These are phyloP conservation scores for Oryzias dopingdopingensis DNA, from an alignment of 2,797 vertebrate genomes.

Conservation along the genomic window DNA sequence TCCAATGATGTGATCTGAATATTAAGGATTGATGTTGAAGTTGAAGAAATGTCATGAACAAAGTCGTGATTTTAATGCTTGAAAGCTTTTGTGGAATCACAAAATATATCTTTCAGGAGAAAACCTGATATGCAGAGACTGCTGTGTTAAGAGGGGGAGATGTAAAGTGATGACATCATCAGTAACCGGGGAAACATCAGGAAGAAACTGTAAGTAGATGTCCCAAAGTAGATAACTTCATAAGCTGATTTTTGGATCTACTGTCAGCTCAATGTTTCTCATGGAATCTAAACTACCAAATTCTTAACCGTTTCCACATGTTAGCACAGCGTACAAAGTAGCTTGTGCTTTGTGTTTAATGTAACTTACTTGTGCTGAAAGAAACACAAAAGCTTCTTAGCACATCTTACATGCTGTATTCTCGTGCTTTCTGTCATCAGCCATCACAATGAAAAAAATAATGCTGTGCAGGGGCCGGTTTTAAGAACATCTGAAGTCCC, in stretches of 20 bases:
- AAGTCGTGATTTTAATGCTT: too few relatives aligned
- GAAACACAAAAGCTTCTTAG: neutral
- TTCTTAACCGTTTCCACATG: slow-evolving; percentile 3
- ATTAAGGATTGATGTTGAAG: too few relatives aligned
- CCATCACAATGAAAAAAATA: too few relatives aligned
- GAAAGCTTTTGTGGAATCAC: too few relatives aligned
- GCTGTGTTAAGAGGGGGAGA: neutral
- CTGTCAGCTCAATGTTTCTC: too few relatives aligned
- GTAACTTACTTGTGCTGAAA: neutral
- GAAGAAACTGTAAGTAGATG: neutral
- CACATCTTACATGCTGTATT: neutral
- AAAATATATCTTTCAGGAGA: too few relatives aligned
- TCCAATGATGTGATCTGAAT: too few relatives aligned
- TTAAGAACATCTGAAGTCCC: too few relatives aligned
- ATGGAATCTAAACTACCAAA: too few relatives aligned
- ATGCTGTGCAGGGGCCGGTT: too few relatives aligned
- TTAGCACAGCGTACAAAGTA: slow-evolving; percentile 15
- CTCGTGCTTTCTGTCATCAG: neutral
- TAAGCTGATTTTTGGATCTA: too few relatives aligned
- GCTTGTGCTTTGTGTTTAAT: neutral
- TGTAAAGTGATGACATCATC: slow-evolving; percentile 21
- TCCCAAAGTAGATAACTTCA: neutral
- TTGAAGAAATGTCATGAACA: too few relatives aligned
- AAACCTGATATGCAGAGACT: neutral
- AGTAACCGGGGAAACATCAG: slow-evolving; percentile 20